These are phyloP conservation scores for Oreohelix idahoensis DNA, from an alignment of 1,140 invertebrate species.

Conservation along the genomic window DNA sequence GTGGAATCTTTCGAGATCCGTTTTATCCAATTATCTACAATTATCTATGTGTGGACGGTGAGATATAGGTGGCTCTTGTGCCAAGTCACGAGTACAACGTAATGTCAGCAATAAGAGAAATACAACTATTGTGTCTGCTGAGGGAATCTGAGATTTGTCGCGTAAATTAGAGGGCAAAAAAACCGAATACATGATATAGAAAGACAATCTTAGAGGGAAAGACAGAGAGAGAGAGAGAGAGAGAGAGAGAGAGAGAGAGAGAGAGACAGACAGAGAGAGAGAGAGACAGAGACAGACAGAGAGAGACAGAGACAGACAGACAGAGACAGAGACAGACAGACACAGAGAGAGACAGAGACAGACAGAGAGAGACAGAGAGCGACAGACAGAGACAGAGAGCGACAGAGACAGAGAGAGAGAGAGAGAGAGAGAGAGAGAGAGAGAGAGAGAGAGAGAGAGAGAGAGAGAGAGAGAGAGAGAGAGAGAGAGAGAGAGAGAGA, in stretches of 20 bases:
- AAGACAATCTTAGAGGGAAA: too few relatives aligned
- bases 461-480: slow-evolving; percentile 33
- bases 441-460: slow-evolving; percentile 15
- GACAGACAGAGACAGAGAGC: background rate
- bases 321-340: slow-evolving; percentile 30
- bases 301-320: slow-evolving; percentile 29
- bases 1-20: too few relatives aligned
- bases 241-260: slow-evolving; percentile 8
- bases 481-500: slow-evolving; percentile 34
- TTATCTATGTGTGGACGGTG: too few relatives aligned
- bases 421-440: background rate
- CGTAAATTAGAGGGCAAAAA: too few relatives aligned
- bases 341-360: slow-evolving; percentile 37
- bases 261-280: slow-evolving; percentile 30
- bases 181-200: too few relatives aligned
- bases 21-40: too few relatives aligned
- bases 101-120: too few relatives aligned
- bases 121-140: too few relatives aligned
- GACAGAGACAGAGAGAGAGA: slow-evolving; percentile 16
- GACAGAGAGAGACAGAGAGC: slow-evolving; percentile 29
- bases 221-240: too few relatives aligned
- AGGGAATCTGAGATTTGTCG: too few relatives aligned
- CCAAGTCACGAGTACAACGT: too few relatives aligned
- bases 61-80: too few relatives aligned
- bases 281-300: slow-evolving; percentile 32